Percentiles rank a stretch among this genome's conserved stretches.
These are phyloP conservation scores for Onthophagus taurus DNA, from an alignment of 1,140 invertebrate genomes.

Conservation along the genomic window DNA sequence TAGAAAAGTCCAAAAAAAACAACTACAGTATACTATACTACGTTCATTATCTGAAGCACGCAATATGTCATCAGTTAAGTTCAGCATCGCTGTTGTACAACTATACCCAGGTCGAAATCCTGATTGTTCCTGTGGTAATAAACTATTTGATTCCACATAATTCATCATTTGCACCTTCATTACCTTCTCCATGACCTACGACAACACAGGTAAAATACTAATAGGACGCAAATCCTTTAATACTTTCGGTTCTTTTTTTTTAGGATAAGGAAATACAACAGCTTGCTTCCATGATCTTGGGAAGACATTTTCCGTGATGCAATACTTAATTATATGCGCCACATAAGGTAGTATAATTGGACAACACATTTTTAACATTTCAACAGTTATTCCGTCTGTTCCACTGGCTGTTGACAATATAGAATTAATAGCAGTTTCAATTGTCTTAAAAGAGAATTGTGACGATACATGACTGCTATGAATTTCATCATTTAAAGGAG, in stretches of 20 bases:
- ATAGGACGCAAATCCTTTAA: slow-evolving; percentile 1
- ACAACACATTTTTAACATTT: slow-evolving; percentile 4
- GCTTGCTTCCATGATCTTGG: slow-evolving; percentile 5
- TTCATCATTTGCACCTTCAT: too few species aligned
- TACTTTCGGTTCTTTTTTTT: slow-evolving; percentile 5
- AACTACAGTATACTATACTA: too few species aligned
- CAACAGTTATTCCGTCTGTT: not conserved
- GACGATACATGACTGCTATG: not conserved
- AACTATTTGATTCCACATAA: too few species aligned
- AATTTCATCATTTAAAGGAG: not conserved
- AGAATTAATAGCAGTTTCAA: too few species aligned
- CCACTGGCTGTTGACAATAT: not conserved
- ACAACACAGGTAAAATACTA: not conserved
- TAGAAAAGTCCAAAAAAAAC: too few species aligned
- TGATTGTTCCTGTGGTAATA: too few species aligned
- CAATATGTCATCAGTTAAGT: too few species aligned
- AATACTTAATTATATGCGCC: not conserved
- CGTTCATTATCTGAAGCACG: too few species aligned
- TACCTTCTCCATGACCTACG: too few species aligned
- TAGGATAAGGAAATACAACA: not conserved
- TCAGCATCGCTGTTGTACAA: too few species aligned
- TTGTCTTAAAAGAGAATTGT: too few species aligned
- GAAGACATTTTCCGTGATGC: slow-evolving; percentile 2
- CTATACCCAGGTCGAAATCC: too few species aligned
- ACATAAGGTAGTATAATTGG: not conserved